phyloP scores from a whole-genome alignment of 2,113 vertebrate species.

The Lepus timidus region DNA sequence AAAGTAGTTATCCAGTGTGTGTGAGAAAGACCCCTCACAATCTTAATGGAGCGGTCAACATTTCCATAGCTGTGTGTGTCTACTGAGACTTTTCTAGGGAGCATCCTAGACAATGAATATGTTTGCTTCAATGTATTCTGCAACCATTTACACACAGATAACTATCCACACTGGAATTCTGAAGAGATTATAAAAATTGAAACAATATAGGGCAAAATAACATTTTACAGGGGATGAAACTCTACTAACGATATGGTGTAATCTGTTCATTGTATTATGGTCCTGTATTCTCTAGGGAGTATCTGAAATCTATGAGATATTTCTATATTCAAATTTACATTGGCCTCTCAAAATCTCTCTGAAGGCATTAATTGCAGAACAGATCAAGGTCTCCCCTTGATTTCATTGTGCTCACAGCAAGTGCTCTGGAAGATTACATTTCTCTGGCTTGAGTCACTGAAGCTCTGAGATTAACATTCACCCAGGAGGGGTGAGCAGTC shows the following conservation, averaged over 20 bases:
- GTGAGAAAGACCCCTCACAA: neutral
- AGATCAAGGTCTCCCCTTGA: slow-evolving; percentile 45
- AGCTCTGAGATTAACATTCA: slow-evolving; percentile 57
- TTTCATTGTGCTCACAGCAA: slow-evolving; percentile 60
- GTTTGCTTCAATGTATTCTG: slow-evolving; percentile 28
- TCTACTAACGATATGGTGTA: slow-evolving; percentile 37
- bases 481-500: neutral
- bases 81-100: neutral
- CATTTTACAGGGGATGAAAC: slow-evolving; percentile 52
- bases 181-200: slow-evolving; percentile 62
- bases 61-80: neutral
- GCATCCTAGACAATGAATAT: neutral
- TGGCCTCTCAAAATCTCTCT: slow-evolving; percentile 60
- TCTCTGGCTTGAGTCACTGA: slow-evolving; percentile 50
- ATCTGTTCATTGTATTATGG: slow-evolving; percentile 55
- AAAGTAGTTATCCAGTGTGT: neutral
- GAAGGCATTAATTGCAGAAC: slow-evolving; percentile 63
- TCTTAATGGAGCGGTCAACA: neutral
- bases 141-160: slow-evolving; percentile 45
- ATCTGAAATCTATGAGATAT: slow-evolving; percentile 73
- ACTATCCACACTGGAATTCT: slow-evolving; percentile 59
- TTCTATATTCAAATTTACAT: slow-evolving; percentile 50
- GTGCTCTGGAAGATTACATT: slow-evolving; percentile 66
- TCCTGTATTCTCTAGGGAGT: slow-evolving; percentile 63
- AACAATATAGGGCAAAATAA: slow-evolving; percentile 58